Evolutionary conservation across 2,797 vertebrate genomes (phyloP).

Genomic region (Epinephelus malabaricus): DNA sequence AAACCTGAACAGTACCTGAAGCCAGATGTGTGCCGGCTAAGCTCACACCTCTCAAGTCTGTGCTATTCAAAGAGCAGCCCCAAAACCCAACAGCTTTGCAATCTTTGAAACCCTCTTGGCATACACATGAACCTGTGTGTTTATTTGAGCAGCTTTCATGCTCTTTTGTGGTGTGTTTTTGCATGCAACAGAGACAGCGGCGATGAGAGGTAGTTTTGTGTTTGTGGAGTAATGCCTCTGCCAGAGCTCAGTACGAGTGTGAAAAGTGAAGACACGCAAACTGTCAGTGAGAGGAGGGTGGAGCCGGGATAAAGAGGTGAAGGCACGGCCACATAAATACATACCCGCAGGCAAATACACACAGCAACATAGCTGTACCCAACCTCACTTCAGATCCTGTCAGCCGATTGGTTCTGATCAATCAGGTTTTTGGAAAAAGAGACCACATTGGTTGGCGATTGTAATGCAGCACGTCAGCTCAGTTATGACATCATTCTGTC

Average conservation of each 20-base stretch:
- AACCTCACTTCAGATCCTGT: conserved; percentile 34
- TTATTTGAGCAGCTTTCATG: conserved; percentile 45
- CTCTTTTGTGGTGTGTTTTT: conserved; percentile 47
- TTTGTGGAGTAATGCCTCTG: conserved; percentile 53
- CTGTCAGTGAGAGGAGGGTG: conserved; percentile 71
- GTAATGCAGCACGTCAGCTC: conserved; percentile 72
- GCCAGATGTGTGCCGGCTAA: conserved; percentile 39
- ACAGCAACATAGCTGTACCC: conserved; percentile 30
- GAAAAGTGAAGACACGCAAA: conserved; percentile 74
- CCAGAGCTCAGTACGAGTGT: conserved; percentile 59
- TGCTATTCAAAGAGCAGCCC: conserved; percentile 43
- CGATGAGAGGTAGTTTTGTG: conserved; percentile 61
- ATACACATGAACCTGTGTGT: conserved; percentile 36
- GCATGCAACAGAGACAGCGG: conserved; percentile 41
- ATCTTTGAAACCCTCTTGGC: conserved; percentile 22
- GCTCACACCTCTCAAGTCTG: conserved; percentile 24
- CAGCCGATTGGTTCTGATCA: conserved; percentile 65
- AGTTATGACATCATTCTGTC: conserved; percentile 82
- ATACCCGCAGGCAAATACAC: conserved; percentile 37
- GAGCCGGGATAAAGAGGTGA: conserved; percentile 59
- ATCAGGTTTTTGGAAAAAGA: conserved; percentile 45
- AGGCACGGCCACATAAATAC: conserved; percentile 43
- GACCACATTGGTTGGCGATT: conserved; percentile 67
- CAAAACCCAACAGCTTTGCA: conserved; percentile 27
- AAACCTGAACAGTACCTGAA: conserved; percentile 6